A percentile compares a stretch with the other conserved stretches of the same genome.
These are phyloP conservation scores for Amphiprion ocellaris DNA, from an alignment of 2,113 vertebrate genomes.

Conservation along the genomic window DNA sequence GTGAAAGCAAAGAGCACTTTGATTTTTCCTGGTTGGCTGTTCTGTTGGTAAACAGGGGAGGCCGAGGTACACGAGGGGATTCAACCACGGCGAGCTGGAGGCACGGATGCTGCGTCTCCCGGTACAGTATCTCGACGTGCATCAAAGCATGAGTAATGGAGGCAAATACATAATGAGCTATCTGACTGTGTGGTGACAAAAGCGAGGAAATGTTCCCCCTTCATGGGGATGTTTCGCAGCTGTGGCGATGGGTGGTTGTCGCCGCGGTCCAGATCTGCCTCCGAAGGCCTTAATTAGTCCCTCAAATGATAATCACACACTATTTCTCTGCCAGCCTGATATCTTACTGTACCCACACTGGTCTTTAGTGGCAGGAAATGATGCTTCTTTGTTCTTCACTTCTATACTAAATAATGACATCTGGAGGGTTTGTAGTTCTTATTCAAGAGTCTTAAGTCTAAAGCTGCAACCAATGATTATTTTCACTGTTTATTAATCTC, in stretches of 20 bases:
- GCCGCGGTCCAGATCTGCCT: conserved; percentile 32
- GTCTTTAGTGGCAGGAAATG: conserved; percentile 15
- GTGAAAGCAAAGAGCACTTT: conserved; percentile 82
- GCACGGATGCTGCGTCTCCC: conserved; percentile 10
- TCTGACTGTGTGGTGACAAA: neutral
- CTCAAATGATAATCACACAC: conserved; percentile 58
- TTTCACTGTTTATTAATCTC: too few relatives aligned
- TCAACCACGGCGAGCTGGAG: conserved; percentile 34
- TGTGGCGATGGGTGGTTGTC: conserved; percentile 56
- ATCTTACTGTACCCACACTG: conserved; percentile 21
- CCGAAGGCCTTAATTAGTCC: conserved; percentile 66
- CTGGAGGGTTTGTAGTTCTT: neutral
- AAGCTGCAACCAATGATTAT: too few relatives aligned
- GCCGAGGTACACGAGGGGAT: conserved; percentile 47
- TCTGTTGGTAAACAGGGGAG: conserved; percentile 76
- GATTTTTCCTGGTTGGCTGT: conserved; percentile 69
- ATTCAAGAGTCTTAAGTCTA: neutral
- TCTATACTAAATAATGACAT: neutral
- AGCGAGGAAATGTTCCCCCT: conserved; percentile 26
- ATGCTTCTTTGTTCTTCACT: conserved; percentile 6
- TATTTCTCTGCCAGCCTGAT: conserved; percentile 42
- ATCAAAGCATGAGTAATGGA: conserved; percentile 15
- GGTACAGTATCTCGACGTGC: neutral
- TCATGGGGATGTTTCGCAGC: conserved; percentile 52
- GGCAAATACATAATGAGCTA: neutral